Percentiles rank a stretch among this genome's conserved stretches.
Evolutionary conservation across 2,888 invertebrate genomes (phyloP).

Genomic region (Ormyrus labotus): DNA sequence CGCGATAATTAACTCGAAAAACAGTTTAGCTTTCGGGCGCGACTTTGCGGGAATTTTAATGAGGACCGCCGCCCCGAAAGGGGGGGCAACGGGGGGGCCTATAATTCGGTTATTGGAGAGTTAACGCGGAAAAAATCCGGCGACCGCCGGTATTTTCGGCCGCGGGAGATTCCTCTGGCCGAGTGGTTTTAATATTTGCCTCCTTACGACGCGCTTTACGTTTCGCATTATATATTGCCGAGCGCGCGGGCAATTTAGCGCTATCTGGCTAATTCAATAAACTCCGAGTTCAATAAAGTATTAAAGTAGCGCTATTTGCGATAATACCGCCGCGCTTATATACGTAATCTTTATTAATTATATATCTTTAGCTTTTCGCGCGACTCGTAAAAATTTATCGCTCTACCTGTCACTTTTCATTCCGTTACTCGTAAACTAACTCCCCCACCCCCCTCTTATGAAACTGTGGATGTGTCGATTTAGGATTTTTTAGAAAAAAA

Average conservation of each 20-base stretch:
- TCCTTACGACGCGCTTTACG: background rate
- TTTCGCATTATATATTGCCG: background rate
- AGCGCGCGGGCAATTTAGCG: background rate
- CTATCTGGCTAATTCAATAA: slow-evolving; percentile 7
- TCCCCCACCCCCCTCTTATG: too few species aligned
- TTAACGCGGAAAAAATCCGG: too few species aligned
- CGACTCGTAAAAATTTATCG: too few species aligned
- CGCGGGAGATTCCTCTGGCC: too few species aligned
- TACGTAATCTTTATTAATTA: background rate
- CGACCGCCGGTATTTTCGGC: too few species aligned
- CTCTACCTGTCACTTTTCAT: too few species aligned
- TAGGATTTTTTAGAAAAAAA: too few species aligned
- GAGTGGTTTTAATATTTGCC: background rate
- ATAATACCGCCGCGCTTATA: background rate
- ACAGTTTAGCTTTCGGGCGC: slow-evolving; percentile 1
- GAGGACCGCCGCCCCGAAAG: background rate
- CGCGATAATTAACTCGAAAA: slow-evolving; percentile 6
- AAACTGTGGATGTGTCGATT: too few species aligned
- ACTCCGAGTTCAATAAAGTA: slow-evolving; percentile 2
- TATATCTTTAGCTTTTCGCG: background rate
- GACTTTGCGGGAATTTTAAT: slow-evolving; percentile 34
- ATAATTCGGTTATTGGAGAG: too few species aligned
- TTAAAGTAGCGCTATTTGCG: background rate
- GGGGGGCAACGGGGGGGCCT: background rate
- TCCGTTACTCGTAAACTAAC: too few species aligned